These are phyloP conservation scores for Paraplagusia blochii DNA, from an alignment of 2,113 vertebrate species.

Conservation along the genomic window DNA sequence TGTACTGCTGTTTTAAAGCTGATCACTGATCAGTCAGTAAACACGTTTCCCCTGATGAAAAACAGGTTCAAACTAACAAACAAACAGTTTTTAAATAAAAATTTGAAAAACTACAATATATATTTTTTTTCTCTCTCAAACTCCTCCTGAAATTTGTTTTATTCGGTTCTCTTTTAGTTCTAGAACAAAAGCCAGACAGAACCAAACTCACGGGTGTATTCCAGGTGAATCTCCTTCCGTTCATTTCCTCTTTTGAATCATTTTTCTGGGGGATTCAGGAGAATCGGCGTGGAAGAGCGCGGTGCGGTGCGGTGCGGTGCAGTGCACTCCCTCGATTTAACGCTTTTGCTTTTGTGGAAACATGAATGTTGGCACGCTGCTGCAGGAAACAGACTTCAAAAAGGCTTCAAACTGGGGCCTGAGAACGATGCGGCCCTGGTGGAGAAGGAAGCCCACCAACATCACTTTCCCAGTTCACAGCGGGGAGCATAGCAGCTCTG, in stretches of 20 bases:
- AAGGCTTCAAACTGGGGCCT: slow-evolving; percentile 75
- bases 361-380: slow-evolving; percentile 71
- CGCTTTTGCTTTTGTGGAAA: slow-evolving; percentile 66
- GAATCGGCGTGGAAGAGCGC: slow-evolving; percentile 44
- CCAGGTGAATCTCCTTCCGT: slow-evolving; percentile 21
- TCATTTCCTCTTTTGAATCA: slow-evolving; percentile 31
- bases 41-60: no score
- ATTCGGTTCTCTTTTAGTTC: no score
- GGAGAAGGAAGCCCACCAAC: slow-evolving; percentile 78
- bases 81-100: no score
- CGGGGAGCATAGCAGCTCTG: slow-evolving; percentile 81
- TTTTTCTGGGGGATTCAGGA: slow-evolving; percentile 35
- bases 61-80: no score
- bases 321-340: slow-evolving; percentile 56
- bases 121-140: no score
- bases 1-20: no score
- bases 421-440: slow-evolving; percentile 76
- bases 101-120: no score
- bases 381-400: slow-evolving; percentile 79
- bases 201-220: background rate
- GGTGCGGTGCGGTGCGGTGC: slow-evolving; percentile 44
- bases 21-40: no score
- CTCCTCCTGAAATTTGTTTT: no score
- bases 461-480: slow-evolving; percentile 85
- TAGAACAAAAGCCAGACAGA: no score